phyloP scores from a whole-genome alignment of 2,888 invertebrate species.

The Gibbula magus region DNA sequence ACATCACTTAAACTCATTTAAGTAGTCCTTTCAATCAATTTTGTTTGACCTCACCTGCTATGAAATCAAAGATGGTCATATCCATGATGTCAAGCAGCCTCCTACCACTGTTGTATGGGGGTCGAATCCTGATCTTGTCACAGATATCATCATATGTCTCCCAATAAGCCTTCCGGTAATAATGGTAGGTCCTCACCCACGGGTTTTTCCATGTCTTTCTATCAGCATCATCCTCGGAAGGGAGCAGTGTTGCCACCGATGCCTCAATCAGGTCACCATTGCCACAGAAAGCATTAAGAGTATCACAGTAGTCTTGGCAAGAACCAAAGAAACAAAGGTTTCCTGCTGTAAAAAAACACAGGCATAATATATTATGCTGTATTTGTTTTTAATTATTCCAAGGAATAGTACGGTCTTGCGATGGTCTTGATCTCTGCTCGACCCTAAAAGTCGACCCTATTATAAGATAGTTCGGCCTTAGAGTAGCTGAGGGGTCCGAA shows the following conservation, averaged over 20 bases:
- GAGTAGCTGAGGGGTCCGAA: no score
- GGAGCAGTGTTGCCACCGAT: conserved; percentile 96
- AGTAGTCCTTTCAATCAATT: background rate
- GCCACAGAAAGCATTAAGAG: conserved; percentile 90
- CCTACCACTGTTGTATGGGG: conserved; percentile 93
- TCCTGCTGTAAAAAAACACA: conserved; percentile 75
- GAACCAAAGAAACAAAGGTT: conserved; percentile 77
- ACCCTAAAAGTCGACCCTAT: no score
- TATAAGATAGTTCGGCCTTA: no score
- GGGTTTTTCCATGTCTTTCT: conserved; percentile 95
- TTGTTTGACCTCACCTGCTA: conserved; percentile 81
- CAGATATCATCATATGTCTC: conserved; percentile 96
- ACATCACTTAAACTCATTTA: no score
- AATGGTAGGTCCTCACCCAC: conserved; percentile 97
- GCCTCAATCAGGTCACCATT: conserved; percentile 96
- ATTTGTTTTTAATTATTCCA: background rate
- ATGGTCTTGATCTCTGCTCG: no score
- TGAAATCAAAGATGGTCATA: conserved; percentile 96
- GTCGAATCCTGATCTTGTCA: conserved; percentile 87
- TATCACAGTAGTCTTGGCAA: conserved; percentile 79
- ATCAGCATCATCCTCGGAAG: conserved; percentile 86
- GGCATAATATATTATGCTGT: background rate
- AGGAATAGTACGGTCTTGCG: no score
- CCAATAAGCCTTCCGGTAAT: conserved; percentile 96
- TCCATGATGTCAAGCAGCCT: conserved; percentile 95